Evolutionary conservation across 2,888 invertebrate genomes (phyloP).

Genomic region (Andrena hattorfiana): DNA sequence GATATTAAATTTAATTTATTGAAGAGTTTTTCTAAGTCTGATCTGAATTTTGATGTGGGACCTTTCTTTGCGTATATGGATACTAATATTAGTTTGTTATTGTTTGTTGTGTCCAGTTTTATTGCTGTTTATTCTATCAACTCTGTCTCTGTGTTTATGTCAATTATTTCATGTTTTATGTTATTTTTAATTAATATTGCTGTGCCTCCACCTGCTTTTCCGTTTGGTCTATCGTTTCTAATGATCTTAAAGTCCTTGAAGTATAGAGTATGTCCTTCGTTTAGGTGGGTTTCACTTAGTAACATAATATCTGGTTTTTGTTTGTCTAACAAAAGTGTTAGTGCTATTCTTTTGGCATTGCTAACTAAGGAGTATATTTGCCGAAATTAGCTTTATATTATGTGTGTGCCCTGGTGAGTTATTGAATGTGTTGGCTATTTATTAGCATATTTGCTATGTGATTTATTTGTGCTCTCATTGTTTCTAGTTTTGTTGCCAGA

Average conservation of each 20-base stretch:
- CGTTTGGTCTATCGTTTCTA: slow-evolving; percentile 8
- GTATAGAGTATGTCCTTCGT: not conserved
- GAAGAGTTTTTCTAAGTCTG: not conserved
- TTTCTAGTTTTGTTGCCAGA: not conserved
- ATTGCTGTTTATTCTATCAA: slow-evolving; percentile 2
- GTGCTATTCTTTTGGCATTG: too few relatives aligned
- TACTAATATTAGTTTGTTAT: not conserved
- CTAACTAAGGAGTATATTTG: too few relatives aligned
- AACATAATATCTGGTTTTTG: too few relatives aligned
- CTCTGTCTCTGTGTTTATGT: not conserved
- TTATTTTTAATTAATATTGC: slow-evolving; percentile 7
- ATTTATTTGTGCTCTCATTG: not conserved
- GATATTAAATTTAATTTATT: not conserved
- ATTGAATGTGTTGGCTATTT: not conserved
- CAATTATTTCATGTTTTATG: not conserved
- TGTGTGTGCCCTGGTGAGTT: not conserved
- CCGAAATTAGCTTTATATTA: too few relatives aligned
- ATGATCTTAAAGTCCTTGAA: slow-evolving; percentile 2
- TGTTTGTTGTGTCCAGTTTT: not conserved
- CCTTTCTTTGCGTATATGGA: slow-evolving; percentile 14
- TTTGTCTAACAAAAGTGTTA: too few relatives aligned
- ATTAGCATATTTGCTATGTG: slow-evolving; percentile 11
- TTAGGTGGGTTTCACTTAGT: not conserved
- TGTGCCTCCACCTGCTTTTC: not conserved
- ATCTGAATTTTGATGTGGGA: not conserved